Evolutionary conservation across 2,888 invertebrate genomes (phyloP).

Genomic region (Callinectes sapidus): DNA sequence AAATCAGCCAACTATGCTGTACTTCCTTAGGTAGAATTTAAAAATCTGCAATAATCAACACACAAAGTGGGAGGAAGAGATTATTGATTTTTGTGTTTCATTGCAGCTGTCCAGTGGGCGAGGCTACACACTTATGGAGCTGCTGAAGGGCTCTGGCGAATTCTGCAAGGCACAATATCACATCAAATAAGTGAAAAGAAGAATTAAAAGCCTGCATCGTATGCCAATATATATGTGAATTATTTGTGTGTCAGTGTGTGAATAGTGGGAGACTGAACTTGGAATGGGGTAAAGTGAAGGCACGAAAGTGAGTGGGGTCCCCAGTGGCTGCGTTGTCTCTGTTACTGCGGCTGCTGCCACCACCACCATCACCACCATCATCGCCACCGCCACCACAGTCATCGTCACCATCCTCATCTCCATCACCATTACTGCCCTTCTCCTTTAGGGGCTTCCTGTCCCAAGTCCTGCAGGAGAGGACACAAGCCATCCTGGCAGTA

Average conservation of each 20-base stretch:
- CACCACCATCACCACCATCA: constrained; percentile 32
- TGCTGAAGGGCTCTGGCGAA: constrained; percentile 73
- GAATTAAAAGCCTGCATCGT: constrained; percentile 39
- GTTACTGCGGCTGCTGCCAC: constrained; percentile 60
- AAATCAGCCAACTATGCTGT: background rate
- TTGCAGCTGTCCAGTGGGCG: constrained; percentile 73
- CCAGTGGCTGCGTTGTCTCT: constrained; percentile 64
- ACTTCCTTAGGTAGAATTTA: background rate
- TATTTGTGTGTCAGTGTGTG: constrained; percentile 63
- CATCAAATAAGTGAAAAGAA: constrained; percentile 68
- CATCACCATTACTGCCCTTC: constrained; percentile 43
- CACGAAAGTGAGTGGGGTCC: constrained; percentile 62
- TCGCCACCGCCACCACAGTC: constrained; percentile 27
- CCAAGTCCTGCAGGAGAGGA: constrained; percentile 51
- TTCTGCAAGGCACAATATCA: constrained; percentile 73
- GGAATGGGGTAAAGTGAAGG: constrained; percentile 71
- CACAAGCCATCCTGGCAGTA: constrained; percentile 42
- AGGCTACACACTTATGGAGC: constrained; percentile 73
- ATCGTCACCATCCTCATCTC: constrained; percentile 35
- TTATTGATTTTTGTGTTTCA: constrained; percentile 5
- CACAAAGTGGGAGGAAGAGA: background rate
- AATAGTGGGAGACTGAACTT: constrained; percentile 68
- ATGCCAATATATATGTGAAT: constrained; percentile 60
- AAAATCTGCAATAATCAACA: background rate
- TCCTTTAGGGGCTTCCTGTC: constrained; percentile 56